Percentiles rank a stretch among this genome's conserved stretches.
phyloP scores from a whole-genome alignment of 2,113 vertebrate genomes.

The Agapornis roseicollis region DNA sequence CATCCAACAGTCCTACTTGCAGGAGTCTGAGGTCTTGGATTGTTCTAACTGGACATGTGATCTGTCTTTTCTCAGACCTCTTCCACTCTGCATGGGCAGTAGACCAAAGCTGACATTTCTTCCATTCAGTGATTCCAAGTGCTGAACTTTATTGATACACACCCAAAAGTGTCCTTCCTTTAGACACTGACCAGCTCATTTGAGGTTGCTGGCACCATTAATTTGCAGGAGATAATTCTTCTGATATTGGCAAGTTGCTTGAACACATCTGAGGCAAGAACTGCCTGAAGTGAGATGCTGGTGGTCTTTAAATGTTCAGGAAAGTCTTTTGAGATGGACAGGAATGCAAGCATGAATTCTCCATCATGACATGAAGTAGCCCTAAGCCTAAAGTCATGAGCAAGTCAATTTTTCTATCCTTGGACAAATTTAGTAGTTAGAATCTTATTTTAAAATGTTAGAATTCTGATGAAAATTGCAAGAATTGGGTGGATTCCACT shows the following conservation, averaged over 20 bases:
- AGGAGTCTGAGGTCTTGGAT: constrained; percentile 29
- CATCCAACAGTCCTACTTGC: constrained; percentile 27
- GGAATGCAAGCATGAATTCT: neutral
- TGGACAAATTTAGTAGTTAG: neutral
- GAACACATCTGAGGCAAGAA: neutral
- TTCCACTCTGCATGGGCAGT: neutral
- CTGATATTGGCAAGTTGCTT: neutral
- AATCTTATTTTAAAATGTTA: neutral
- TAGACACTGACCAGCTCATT: neutral
- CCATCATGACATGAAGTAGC: neutral
- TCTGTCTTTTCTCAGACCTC: constrained; percentile 49
- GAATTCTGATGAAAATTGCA: neutral
- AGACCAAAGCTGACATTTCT: neutral
- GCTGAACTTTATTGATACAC: neutral
- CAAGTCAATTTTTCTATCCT: neutral
- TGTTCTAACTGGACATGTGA: neutral
- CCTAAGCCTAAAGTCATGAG: neutral
- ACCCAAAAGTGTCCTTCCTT: neutral
- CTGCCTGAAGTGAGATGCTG: neutral
- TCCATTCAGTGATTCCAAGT: neutral
- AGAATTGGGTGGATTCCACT: neutral
- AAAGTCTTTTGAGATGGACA: neutral
- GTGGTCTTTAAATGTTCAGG: neutral
- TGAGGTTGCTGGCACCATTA: neutral
- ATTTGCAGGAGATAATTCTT: neutral